Conservation (phyloP, 1,140 invertebrate genomes). For the Holotrichia oblita region DNA sequence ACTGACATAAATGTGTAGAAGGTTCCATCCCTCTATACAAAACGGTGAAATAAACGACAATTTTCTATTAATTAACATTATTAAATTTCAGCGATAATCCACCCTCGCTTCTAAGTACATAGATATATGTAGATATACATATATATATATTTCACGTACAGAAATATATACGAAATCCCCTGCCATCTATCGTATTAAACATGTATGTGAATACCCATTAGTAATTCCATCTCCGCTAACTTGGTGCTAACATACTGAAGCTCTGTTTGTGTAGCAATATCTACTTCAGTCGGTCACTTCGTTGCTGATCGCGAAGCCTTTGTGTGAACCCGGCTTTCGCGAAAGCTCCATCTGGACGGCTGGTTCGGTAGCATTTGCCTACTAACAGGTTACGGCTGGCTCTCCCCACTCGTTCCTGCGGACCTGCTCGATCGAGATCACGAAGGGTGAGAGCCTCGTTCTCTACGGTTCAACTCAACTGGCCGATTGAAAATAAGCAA, state of each 20-base stretch:
- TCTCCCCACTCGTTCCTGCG: slow-evolving; percentile 39
- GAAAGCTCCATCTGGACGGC: slow-evolving; percentile 30
- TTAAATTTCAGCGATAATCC: slow-evolving; percentile 47
- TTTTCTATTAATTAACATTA: slow-evolving; percentile 47
- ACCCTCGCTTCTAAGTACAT: slow-evolving; percentile 21
- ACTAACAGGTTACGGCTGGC: slow-evolving; percentile 49
- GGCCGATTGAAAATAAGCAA: slow-evolving; percentile 47
- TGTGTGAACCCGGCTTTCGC: slow-evolving; percentile 38
- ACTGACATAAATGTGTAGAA: neutral
- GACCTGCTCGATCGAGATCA: slow-evolving; percentile 27
- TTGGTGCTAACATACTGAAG: slow-evolving; percentile 52
- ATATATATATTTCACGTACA: neutral
- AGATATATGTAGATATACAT: too few relatives aligned
- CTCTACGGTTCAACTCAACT: too few relatives aligned
- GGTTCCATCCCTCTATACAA: neutral
- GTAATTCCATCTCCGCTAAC: slow-evolving; percentile 53
- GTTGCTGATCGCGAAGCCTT: slow-evolving; percentile 38
- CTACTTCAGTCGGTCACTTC: slow-evolving; percentile 43
- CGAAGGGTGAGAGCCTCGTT: neutral
- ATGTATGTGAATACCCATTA: slow-evolving; percentile 52
- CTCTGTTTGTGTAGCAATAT: slow-evolving; percentile 52
- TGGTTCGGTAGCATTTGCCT: slow-evolving; percentile 48
- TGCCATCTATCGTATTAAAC: slow-evolving; percentile 50
- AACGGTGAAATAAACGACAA: slow-evolving; percentile 4
- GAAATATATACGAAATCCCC: neutral